Percentiles rank a stretch among this genome's conserved stretches.
phyloP scores from a whole-genome alignment of 2,113 vertebrate species.

The Sus scrofa region T2T-Sscrofa CM000812.6:87159501-87160000 shows the following conservation, averaged over 20 bases:
- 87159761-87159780: slow-evolving; percentile 41
- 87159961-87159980: not conserved
- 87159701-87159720: not conserved
- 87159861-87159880: not conserved
- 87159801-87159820: slow-evolving; percentile 60
- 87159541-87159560: slow-evolving; percentile 29
- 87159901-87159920: not conserved
- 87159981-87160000: not conserved
- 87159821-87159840: slow-evolving; percentile 58
- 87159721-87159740: not conserved
- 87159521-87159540: slow-evolving; percentile 34
- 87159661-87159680: not conserved
- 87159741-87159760: slow-evolving; percentile 27
- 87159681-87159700: slow-evolving; percentile 46
- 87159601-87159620: not conserved
- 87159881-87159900: not conserved
- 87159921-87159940: not conserved
- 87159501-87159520: slow-evolving; percentile 44
- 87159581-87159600: slow-evolving; percentile 44
- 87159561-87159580: not conserved
- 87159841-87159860: slow-evolving; percentile 15
- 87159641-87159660: not conserved
- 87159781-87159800: slow-evolving; percentile 74
- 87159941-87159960: not conserved
- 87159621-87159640: slow-evolving; percentile 31